phyloP scores from a whole-genome alignment of 2,888 invertebrate species.

The Salpingus planirostris region DNA sequence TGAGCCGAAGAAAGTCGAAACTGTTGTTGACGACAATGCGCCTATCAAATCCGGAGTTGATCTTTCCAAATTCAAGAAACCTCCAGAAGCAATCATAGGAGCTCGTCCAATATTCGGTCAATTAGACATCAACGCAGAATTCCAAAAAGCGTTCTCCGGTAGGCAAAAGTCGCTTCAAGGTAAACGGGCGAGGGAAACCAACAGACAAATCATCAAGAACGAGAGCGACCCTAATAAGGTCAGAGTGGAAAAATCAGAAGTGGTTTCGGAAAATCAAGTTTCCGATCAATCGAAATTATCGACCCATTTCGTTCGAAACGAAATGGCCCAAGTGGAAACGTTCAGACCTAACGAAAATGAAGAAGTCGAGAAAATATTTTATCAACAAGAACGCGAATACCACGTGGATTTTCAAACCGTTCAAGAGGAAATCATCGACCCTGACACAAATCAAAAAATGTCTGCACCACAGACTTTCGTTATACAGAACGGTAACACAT shows the following conservation, averaged over 20 bases:
- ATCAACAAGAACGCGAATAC: slow-evolving; percentile 33
- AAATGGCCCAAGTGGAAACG: slow-evolving; percentile 30
- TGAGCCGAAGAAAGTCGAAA: neutral
- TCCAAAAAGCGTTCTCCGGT: slow-evolving; percentile 36
- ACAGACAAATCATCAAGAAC: slow-evolving; percentile 15
- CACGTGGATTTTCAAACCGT: slow-evolving; percentile 35
- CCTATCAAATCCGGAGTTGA: slow-evolving; percentile 1
- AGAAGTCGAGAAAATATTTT: slow-evolving; percentile 37
- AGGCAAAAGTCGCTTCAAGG: slow-evolving; percentile 30
- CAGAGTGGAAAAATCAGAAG: slow-evolving; percentile 24
- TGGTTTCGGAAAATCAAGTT: slow-evolving; percentile 17
- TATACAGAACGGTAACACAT: neutral
- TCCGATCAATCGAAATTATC: slow-evolving; percentile 22
- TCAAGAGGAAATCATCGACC: slow-evolving; percentile 21
- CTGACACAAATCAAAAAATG: too few relatives aligned
- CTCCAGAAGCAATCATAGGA: slow-evolving; percentile 38
- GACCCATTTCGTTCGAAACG: slow-evolving; percentile 18
- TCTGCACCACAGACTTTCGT: neutral
- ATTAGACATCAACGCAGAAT: slow-evolving; percentile 37
- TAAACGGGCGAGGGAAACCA: slow-evolving; percentile 22
- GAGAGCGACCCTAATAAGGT: slow-evolving; percentile 20
- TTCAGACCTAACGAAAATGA: slow-evolving; percentile 30
- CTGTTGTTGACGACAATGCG: neutral
- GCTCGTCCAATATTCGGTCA: slow-evolving; percentile 39
- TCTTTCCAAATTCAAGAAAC: slow-evolving; percentile 26